Conservation (phyloP, 2,888 invertebrate genomes). For the Phoronis australis region DNA sequence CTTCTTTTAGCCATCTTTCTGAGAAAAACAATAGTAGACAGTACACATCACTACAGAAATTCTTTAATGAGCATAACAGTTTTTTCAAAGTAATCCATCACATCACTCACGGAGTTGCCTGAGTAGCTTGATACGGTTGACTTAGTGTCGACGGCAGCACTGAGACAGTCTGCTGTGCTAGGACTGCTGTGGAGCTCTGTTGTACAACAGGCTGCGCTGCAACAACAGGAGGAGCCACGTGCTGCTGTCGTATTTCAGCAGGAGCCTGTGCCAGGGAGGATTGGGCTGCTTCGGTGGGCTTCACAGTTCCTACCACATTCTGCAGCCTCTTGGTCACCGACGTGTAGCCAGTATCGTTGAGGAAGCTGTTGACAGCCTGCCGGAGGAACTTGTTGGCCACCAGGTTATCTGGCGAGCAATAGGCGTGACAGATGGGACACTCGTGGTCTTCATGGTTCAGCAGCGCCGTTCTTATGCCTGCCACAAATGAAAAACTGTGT, state of each 20-base stretch:
- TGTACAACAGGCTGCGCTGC: too few species aligned
- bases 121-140: too few species aligned
- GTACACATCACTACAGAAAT: too few species aligned
- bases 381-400: constrained; percentile 85
- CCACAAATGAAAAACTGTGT: constrained; percentile 20
- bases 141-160: too few species aligned
- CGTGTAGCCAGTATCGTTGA: constrained; percentile 85
- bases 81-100: too few species aligned
- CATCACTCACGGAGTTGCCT: too few species aligned
- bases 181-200: neutral
- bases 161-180: too few species aligned
- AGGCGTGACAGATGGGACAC: constrained; percentile 89
- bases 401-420: constrained; percentile 84
- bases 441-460: constrained; percentile 91
- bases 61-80: too few species aligned
- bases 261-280: neutral
- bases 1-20: too few species aligned
- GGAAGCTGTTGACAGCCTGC: constrained; percentile 82
- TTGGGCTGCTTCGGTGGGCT: neutral
- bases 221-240: constrained; percentile 2
- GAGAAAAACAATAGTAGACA: too few species aligned
- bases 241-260: neutral
- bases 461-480: constrained; percentile 80
- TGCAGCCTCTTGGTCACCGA: constrained; percentile 25
- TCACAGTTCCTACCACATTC: too few species aligned